Conservation (phyloP, 2,113 vertebrate species). For the Grammomys surdaster region DNA sequence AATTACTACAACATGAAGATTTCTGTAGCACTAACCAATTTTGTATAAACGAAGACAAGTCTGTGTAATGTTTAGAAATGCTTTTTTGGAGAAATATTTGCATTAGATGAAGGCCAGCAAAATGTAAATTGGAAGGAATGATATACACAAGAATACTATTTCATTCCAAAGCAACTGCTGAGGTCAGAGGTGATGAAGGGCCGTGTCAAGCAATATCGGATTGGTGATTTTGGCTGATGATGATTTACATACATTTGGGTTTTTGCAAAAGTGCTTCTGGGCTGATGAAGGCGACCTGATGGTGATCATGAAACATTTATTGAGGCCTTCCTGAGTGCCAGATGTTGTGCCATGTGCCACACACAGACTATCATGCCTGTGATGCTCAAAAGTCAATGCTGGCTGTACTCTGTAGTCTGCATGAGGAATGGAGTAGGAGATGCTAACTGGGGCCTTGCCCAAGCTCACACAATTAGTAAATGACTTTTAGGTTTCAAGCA, state of each 20-base stretch:
- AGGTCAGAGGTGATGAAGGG: not conserved
- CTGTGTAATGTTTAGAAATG: not conserved
- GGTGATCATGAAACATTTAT: not conserved
- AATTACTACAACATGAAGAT: not conserved
- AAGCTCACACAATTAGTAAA: not conserved
- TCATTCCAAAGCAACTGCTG: not conserved
- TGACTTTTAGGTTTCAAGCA: not conserved
- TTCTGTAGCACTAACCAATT: not conserved
- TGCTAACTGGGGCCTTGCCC: not conserved
- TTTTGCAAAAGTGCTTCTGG: conserved; percentile 9
- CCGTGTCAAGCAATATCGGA: not conserved
- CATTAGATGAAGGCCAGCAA: not conserved
- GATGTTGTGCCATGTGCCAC: not conserved
- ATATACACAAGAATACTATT: not conserved
- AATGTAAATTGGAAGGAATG: not conserved
- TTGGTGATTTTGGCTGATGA: not conserved
- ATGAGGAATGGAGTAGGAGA: not conserved
- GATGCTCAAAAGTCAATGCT: not conserved
- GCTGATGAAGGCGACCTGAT: not conserved
- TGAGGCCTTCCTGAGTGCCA: conserved; percentile 13
- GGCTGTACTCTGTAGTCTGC: not conserved
- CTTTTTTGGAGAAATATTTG: conserved; percentile 8
- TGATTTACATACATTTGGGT: not conserved
- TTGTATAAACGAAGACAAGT: conserved; percentile 1
- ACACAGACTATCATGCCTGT: not conserved